Evolutionary conservation across 2,888 invertebrate genomes (phyloP).

Genomic region (Diadegma fenestrale): DNA sequence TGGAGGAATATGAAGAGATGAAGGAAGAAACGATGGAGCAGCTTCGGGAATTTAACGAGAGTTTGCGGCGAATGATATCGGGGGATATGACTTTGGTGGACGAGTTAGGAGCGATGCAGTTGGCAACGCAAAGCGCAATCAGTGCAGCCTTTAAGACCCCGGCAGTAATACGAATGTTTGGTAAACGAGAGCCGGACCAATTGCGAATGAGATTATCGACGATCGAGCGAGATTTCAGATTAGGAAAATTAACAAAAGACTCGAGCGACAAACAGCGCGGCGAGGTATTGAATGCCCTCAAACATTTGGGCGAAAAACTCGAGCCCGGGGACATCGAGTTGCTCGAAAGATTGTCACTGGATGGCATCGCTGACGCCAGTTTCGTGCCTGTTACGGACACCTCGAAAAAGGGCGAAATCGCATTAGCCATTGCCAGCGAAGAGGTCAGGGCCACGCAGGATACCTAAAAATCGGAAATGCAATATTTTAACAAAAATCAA

Average conservation of each 20-base stretch:
- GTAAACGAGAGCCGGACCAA: conserved; percentile 89
- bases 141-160: conserved; percentile 91
- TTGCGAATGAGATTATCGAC: conserved; percentile 87
- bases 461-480: conserved; percentile 53
- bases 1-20: conserved; percentile 89
- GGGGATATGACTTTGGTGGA: conserved; percentile 90
- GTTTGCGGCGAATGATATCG: conserved; percentile 87
- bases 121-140: conserved; percentile 91
- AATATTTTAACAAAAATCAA: background rate
- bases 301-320: conserved; percentile 86
- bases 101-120: conserved; percentile 88
- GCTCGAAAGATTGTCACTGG: conserved; percentile 85
- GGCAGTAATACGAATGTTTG: conserved; percentile 90
- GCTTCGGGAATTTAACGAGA: conserved; percentile 89
- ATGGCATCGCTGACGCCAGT: conserved; percentile 82
- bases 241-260: conserved; percentile 87
- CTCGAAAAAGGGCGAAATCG: conserved; percentile 76
- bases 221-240: conserved; percentile 88
- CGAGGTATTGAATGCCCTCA: conserved; percentile 86
- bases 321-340: conserved; percentile 85
- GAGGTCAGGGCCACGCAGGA: conserved; percentile 77
- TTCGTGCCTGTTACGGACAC: conserved; percentile 85
- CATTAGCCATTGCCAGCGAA: conserved; percentile 77
- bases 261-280: conserved; percentile 85
- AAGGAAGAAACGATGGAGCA: conserved; percentile 90